Percentiles rank a stretch among this genome's conserved stretches.
Conservation (phyloP, 2,888 invertebrate species). For the Rambutsinella grinnellia region DNA sequence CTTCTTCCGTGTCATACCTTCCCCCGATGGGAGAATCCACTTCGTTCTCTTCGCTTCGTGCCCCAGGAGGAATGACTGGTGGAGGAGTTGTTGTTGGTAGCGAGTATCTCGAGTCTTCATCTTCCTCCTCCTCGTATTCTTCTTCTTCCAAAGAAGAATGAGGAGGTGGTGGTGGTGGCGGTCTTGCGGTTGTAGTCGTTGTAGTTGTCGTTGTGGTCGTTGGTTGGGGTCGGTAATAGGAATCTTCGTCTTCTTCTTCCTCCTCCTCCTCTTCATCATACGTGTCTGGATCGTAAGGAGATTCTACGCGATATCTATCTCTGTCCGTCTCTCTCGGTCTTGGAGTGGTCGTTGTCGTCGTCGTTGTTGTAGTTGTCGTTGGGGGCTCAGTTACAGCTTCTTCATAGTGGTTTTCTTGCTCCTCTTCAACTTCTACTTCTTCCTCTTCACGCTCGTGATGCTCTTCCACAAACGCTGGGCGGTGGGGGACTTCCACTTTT, state of each 20-base stretch:
- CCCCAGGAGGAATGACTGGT: conserved; percentile 11
- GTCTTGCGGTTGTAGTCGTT: conserved; percentile 9
- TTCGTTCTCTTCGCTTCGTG: conserved; percentile 33
- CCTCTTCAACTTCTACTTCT: conserved; percentile 34
- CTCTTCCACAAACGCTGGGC: neutral
- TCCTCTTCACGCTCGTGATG: conserved; percentile 45
- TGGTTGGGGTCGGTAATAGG: conserved; percentile 10
- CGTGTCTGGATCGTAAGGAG: conserved; percentile 32
- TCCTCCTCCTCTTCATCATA: conserved; percentile 46
- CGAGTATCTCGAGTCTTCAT: neutral
- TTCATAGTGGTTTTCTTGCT: conserved; percentile 33
- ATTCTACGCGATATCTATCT: conserved; percentile 26
- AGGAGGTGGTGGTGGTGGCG: neutral
- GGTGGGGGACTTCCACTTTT: conserved; percentile 29
- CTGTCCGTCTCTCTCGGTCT: conserved; percentile 7
- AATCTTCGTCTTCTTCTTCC: conserved; percentile 49
- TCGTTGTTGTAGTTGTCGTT: conserved; percentile 24
- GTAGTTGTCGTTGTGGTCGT: conserved; percentile 9
- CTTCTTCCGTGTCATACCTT: conserved; percentile 31
- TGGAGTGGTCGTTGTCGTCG: conserved; percentile 23
- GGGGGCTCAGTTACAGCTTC: neutral
- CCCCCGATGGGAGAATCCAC: conserved; percentile 8
- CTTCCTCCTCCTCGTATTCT: conserved; percentile 27
- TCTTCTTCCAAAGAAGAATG: conserved; percentile 23
- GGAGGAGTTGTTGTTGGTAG: conserved; percentile 10